Evolutionary conservation across 2,113 vertebrate species (phyloP), one percentile per base, ranked within the genome.

Genomic region (Hippocampus comes): DNA sequence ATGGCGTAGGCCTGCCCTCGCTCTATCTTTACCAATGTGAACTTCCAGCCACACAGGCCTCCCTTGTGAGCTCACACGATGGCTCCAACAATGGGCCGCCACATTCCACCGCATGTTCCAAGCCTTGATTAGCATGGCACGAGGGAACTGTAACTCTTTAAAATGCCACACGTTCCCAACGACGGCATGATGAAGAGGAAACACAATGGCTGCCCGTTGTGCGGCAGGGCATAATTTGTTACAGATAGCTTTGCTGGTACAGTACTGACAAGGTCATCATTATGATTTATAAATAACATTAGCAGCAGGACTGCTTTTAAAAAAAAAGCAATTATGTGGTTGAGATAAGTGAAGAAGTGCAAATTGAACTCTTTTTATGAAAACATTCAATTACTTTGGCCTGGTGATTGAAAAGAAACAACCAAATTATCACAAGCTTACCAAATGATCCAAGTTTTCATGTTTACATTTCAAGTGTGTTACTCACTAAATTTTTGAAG

Each of bases 401-500:
- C 17, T 61, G 7, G 59, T 61, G 7, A 9, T 6, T 71, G 49
- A 68, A 34, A 14, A 61, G 9, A 46, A 66, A 78, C 43, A 5
- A 34, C 15, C 34, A 12, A 72, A 61, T 60, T 9, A n/a, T 64
- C 56, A 25, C 27, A 68, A 59, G 12, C 23, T 5, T 20, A 25
- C 56, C 34, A 59, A 5, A 56, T 56, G 21, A 57, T 57, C 55
- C 30, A 57, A 6, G 11, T 27, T 17, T 12, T 1, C 15, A 57
- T 20, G 25, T 53, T 59, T 48, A 18, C 15, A 46, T 10, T 57
- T 21, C 25, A 64, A 68, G 21, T 17, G 68, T 56, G 21, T 11
- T 65, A 85, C 96, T 97, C 90, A 98, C 97, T 87, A 98, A 85
- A 0, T 94, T 95, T 94, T 94, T 98, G 88, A 98, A 96, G 94